Base-by-base conservation (phyloP, 64 coral and sea anemone species). In the Catalaphyllia jardinei region DNA sequence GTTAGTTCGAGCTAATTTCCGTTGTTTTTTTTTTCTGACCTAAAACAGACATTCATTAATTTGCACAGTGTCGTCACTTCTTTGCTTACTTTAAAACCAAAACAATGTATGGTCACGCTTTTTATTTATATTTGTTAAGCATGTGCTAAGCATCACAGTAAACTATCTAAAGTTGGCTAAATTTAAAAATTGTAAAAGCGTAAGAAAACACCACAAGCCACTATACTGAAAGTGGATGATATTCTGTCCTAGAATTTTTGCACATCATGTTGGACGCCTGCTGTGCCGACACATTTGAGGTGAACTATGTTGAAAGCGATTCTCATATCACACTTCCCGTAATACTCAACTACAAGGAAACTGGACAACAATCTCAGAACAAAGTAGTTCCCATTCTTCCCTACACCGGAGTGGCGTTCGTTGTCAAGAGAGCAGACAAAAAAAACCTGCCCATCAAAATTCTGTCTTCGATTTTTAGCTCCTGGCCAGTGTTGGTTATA, bases 381-480 rank as follows among this genome's bases (percentile, higher is more conserved):
- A 89, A 89, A 52, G 87, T 89, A 1, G 87, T 89, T n/a, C 87
- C 87, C 87, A 89, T 89, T 55, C 75, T 89, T 31, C 87, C 87
- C 14, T 59, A 89, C 20, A 89, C 87, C 20, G 87, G 87, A 9
- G 87, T 89, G 54, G 87, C 87, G 59, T 89, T 89, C 29, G 87
- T 89, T 7, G 87, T 89, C 4, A 73, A 75, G 35, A 76, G 87
- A 52, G 65, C 20, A 11, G 87, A 89, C 73, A 75, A 54, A 16
- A 78, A 29, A 38, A 55, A 89, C 57, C 63, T 77, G 12, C 76
- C 87, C 74, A 28, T 89, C 8, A 73, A 89, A 29, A 73, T 62
- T 29, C 74, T 89, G 61, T 14, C 46, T 39, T 63, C 87, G 54
- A 60, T 89, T 22, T 89, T 89, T 63, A 60, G 73, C 29, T 73